A percentile compares a stretch with the other conserved stretches of the same genome.
Conservation (phyloP, 2,113 vertebrate genomes). For the Myiopsitta monachus region DNA sequence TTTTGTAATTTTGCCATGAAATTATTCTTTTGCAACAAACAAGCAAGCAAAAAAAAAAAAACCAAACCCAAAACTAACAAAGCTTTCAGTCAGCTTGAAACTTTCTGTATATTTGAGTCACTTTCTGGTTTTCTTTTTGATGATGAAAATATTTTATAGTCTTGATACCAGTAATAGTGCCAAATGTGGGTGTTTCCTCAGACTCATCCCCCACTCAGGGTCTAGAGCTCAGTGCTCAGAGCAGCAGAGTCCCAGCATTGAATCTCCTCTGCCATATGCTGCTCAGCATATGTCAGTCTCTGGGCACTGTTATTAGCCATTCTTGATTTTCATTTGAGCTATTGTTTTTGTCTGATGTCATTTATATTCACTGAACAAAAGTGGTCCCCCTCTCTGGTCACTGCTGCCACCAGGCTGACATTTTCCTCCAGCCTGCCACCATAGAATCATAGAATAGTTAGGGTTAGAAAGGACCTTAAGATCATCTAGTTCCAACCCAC, state of each 20-base stretch:
- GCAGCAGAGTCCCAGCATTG: neutral
- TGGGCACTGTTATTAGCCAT: neutral
- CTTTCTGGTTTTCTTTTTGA: neutral
- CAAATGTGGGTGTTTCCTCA: neutral
- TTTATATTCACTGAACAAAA: neutral
- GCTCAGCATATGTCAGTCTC: neutral
- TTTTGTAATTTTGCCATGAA: neutral
- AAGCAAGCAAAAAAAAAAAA: neutral
- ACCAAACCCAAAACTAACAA: rapidly evolving
- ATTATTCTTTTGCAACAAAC: neutral
- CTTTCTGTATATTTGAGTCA: neutral
- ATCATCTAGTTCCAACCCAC: no score
- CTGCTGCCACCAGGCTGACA: neutral
- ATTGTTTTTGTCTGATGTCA: neutral
- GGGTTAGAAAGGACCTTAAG: no score
- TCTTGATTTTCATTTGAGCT: neutral
- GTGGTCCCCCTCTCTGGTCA: neutral
- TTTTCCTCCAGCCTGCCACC: neutral
- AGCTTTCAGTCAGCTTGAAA: neutral
- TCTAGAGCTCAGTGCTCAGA: neutral
- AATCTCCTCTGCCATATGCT: neutral
- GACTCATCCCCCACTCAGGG: no score
- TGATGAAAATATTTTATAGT: neutral
- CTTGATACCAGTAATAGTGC: neutral
- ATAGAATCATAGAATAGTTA: no score